phyloP scores from a whole-genome alignment of 2,888 invertebrate genomes.

The Tanytarsus gracilentus region DNA sequence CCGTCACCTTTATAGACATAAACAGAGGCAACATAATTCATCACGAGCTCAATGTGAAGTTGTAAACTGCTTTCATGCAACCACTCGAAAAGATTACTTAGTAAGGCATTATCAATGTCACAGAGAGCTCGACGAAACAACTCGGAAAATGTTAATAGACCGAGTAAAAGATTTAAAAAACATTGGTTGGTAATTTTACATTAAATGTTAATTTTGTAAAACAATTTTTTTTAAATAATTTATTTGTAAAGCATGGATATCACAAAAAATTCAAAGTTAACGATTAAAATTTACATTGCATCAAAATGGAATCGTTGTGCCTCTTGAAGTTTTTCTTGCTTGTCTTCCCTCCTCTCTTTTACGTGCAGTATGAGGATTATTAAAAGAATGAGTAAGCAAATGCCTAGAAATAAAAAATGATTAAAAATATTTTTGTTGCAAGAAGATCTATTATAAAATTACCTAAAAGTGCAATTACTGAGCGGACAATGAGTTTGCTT shows the following conservation, averaged over 20 bases:
- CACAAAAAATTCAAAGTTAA: neutral
- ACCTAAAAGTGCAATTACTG: constrained; percentile 74
- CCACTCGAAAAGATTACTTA: too few relatives aligned
- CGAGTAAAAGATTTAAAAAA: too few relatives aligned
- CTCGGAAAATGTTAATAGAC: too few relatives aligned
- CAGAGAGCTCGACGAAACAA: too few relatives aligned
- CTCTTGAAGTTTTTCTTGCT: constrained; percentile 66
- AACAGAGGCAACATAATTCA: too few relatives aligned
- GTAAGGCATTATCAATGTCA: too few relatives aligned
- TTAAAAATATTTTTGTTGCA: neutral
- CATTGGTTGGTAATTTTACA: neutral
- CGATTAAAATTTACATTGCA: constrained; percentile 55
- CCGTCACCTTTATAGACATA: too few relatives aligned
- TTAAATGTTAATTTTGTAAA: constrained; percentile 5
- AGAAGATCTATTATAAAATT: neutral
- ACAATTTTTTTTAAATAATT: neutral
- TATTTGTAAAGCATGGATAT: neutral
- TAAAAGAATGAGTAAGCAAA: constrained; percentile 74
- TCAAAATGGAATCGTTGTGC: constrained; percentile 79
- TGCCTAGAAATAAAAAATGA: too few relatives aligned
- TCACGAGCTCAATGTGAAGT: too few relatives aligned
- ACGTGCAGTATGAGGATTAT: constrained; percentile 80
- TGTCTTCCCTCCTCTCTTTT: constrained; percentile 79
- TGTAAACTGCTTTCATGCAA: too few relatives aligned
- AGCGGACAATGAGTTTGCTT: constrained; percentile 84